Base-by-base conservation (phyloP, 2,888 invertebrate genomes). In the Nymphalis c-album region DNA sequence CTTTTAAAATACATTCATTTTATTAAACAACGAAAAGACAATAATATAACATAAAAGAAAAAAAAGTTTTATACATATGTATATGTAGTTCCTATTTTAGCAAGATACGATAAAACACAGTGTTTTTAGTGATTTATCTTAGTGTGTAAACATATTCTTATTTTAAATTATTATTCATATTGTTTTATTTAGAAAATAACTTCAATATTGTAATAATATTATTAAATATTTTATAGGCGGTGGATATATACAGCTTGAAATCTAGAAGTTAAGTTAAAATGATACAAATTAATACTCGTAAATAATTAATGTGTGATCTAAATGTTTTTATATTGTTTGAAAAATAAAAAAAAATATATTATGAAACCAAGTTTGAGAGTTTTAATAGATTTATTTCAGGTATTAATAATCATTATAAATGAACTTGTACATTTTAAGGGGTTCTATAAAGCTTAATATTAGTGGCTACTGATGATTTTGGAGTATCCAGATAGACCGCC, bases 401-500 rank as follows among this genome's bases (percentile, higher is more conserved):
- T 68, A 63, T 63, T 40, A 66, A 69, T 70, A 68, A 68, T 63
- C 60, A 71, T 75, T 75, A 71, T 71, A 75, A 64, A 73, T 72
- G 60, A 72, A 76, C 72, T 73, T 74, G 73, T 74, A 77, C 72
- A 69, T 68, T 73, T 65, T 70, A 57, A 51, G 47, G 57, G 61
- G 22, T 48, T 62, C 65, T 70, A 69, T 69, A 62, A 65, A 60
- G 63, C 58, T 55, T 68, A 59, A 71, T 66, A 65, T 75, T 74
- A 75, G 65, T 75, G 75, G 73, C 72, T 75, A 74, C 68, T 71
- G 73, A 75, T 55, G 63, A 73, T 68, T 65, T 73, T 73, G 16
- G 73, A 73, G 68, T 72, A 67, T 48, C 76, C 76, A 16, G 70
- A 68, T 17, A 76, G 60, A 17, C 77, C 75, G 18, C n/a, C 40